A percentile compares a stretch with the other conserved stretches of the same genome.
Evolutionary conservation across 1,140 invertebrate genomes (phyloP).

Genomic region (Drosophila murphyi): DNA sequence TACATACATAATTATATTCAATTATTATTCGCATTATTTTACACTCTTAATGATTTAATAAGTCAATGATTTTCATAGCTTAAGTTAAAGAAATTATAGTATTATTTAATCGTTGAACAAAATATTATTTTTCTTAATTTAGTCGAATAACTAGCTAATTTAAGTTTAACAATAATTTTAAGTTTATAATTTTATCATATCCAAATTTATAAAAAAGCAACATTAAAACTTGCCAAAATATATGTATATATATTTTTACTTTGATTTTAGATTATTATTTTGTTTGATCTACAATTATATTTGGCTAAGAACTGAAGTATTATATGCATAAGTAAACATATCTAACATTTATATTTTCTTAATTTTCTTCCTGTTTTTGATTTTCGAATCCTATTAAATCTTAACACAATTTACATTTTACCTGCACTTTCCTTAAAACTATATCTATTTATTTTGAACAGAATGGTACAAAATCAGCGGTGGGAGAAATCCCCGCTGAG

Average conservation of each 20-base stretch:
- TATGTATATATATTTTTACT: too few relatives aligned
- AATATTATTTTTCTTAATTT: too few relatives aligned
- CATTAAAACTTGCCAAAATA: too few relatives aligned
- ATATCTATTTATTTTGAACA: conserved; percentile 13
- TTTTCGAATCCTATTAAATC: neutral
- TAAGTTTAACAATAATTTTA: too few relatives aligned
- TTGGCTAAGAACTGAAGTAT: neutral
- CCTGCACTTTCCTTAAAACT: neutral
- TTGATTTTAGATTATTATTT: too few relatives aligned
- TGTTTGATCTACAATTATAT: too few relatives aligned
- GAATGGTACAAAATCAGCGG: conserved; percentile 66
- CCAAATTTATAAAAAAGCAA: too few relatives aligned
- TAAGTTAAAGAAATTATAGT: neutral
- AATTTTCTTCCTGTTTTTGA: neutral
- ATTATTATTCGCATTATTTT: neutral
- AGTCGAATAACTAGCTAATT: too few relatives aligned
- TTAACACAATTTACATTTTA: neutral
- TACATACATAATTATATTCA: too few relatives aligned
- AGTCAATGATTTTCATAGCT: neutral
- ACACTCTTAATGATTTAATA: too few relatives aligned
- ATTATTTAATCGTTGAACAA: neutral
- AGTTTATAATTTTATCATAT: too few relatives aligned
- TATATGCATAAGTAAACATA: neutral
- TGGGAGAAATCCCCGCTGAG: conserved; percentile 60
- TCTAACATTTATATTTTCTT: conserved; percentile 7